A percentile compares a stretch with the other conserved stretches of the same genome.
These are phyloP conservation scores for Grallaria varia DNA, from an alignment of 2,113 vertebrate species.

Conservation along the genomic window DNA sequence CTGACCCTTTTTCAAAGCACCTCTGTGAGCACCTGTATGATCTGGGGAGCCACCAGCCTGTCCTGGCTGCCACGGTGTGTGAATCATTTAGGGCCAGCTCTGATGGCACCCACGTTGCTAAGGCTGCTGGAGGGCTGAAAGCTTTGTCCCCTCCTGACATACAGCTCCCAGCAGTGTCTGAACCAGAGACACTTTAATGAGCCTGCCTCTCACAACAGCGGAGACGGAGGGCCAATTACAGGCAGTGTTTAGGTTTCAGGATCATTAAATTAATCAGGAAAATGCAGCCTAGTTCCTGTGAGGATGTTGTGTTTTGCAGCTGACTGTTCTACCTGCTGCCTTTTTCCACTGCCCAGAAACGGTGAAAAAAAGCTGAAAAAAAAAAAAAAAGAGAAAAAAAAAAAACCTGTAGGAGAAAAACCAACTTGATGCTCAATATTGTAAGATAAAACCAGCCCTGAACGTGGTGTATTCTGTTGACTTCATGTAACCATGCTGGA, in stretches of 20 bases:
- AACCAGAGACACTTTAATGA: background rate
- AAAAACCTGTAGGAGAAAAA: background rate
- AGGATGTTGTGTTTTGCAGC: constrained; percentile 6
- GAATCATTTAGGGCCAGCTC: background rate
- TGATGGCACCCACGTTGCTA: accelerated
- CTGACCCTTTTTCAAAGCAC: background rate
- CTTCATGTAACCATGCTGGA: background rate
- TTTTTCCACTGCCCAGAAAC: background rate
- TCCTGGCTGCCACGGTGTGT: accelerated
- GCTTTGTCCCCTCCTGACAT: background rate
- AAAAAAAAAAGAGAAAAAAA: background rate
- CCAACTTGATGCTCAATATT: background rate
- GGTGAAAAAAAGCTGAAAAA: background rate
- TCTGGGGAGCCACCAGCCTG: background rate
- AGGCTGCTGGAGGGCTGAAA: background rate
- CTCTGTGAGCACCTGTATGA: accelerated
- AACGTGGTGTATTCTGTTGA: background rate
- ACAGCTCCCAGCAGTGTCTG: background rate
- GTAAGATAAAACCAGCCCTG: background rate
- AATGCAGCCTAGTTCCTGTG: background rate
- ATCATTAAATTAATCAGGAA: constrained; percentile 23
- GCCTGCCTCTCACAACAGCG: background rate
- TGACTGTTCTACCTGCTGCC: background rate
- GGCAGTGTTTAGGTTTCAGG: background rate
- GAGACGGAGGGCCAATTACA: background rate